Evolutionary conservation across 2,797 vertebrate species (phyloP), one percentile per base, ranked within the genome.

Genomic region (Microctenopoma stevenorrisi): DNA sequence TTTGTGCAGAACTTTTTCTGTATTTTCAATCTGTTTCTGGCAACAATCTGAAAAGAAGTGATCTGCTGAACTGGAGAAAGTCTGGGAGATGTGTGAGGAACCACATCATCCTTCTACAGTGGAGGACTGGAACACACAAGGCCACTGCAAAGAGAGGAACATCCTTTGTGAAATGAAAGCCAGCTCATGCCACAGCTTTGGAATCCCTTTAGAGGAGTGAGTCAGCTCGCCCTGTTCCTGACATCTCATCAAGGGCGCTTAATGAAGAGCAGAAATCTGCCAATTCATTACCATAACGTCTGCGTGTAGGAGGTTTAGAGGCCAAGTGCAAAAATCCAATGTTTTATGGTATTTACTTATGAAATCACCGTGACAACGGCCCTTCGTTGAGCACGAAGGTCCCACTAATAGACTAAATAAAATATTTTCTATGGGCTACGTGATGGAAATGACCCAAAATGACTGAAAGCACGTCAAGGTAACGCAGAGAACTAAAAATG

Each of bases 361-460:
- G 35, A 28, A 18, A 22, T 49, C 64, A 30, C 64, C 53, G 22
- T 54, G 62, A 48, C 4, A 44, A 53, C 62, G 46, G 28, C 4
- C 2, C 7, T 12, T 38, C 30, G 13, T 5, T 5, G 9, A 51
- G 16, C 10, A 7, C 11, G 1, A 22, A 59, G 15, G 30, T 16
- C 22, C 9, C 35, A 26, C 6, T 40, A 7, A 42, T 18, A 6
- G 2, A 37, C 35, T 9, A 1, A 37, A 37, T 10, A 37, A 10
- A 37, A 37, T 10, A 2, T 37, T 37, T 37, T 10, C 35, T 37
- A 37, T 37, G 11, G 35, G 30, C 8, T 2, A 1, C n/a, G 42
- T 16, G 15, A 44, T 44, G 42, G n/a, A 15, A 44, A n/a, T 43
- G 42, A 16, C 42, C 42, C 42, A 43, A 43, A 43, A 43, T 5